Evolutionary conservation across 2,797 vertebrate genomes (phyloP), one percentile per base, ranked within the genome.

Genomic region (Helicolenus hilgendorfi): DNA sequence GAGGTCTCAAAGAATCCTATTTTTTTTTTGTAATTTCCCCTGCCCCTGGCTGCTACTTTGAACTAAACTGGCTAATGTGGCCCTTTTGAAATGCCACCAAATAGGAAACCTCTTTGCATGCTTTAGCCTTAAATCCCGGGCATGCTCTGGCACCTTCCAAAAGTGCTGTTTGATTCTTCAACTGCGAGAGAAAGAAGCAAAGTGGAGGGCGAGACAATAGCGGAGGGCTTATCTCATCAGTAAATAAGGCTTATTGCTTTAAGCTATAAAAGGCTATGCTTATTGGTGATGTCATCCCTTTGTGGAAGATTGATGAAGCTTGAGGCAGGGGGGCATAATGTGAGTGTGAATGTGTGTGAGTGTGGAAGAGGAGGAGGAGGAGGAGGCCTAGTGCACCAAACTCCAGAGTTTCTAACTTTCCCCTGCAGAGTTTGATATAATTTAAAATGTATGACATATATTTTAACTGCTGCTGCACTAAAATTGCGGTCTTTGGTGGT

Each of bases 201-300:
- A 98, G 97, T 97, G 95, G 95, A 97, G 94, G 4, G 92, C 94
- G 91, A 97, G 97, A 98, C 98, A 98, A 98, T 97, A 87, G 96
- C 76, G 75, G 78, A 91, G 93, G 96, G 97, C 97, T 98, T 97
- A 98, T 98, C 98, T 98, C 97, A 98, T 98, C 97, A 98, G 97
- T 98, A 98, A 98, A 98, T 97, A 97, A 97, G 96, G 96, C 96
- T 96, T 97, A 96, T 97, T 98, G 97, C 98, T 98, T 95, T 94
- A 95, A 95, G 97, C 97, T 96, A 97, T 96, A 97, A 97, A 90
- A 63, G 96, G 91, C 94, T 93, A 92, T 97, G 95, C 96, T 97
- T 98, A 98, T 97, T 97, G 97, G 97, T 98, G 98, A 98, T 98
- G 97, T 98, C 98, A 98, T 95, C 96, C 96, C 93, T 97, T 98